Conservation (phyloP, 2,797 vertebrate genomes). For the Brachymystax lenok region DNA sequence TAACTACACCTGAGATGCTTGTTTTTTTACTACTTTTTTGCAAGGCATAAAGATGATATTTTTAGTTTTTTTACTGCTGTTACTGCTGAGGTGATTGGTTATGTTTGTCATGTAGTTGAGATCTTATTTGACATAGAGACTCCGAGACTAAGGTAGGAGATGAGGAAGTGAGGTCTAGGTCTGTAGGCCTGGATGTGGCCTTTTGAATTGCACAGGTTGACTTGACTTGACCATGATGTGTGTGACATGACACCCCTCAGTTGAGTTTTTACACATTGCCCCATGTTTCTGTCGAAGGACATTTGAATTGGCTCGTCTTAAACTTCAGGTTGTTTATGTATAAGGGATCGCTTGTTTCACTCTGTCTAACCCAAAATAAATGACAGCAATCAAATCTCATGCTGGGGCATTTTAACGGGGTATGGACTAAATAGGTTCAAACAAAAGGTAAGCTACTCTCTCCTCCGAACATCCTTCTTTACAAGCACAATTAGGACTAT, state of each 20-base stretch:
- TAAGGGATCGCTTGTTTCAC: neutral
- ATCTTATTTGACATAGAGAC: constrained; percentile 29
- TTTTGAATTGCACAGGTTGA: constrained; percentile 76
- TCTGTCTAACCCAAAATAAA: neutral
- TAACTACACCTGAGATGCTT: constrained; percentile 55
- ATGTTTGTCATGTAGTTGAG: constrained; percentile 43
- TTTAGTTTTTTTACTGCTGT: constrained; percentile 58
- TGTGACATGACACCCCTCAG: constrained; percentile 42
- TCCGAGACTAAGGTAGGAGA: constrained; percentile 26
- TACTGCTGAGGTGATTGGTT: constrained; percentile 48
- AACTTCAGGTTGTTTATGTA: neutral
- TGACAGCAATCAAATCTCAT: neutral
- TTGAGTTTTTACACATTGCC: constrained; percentile 30
- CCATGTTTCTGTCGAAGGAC: neutral
- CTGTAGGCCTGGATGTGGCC: constrained; percentile 63
- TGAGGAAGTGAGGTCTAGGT: constrained; percentile 38
- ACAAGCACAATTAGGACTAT: constrained; percentile 70
- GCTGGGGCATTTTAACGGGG: neutral
- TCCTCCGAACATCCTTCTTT: constrained; percentile 39
- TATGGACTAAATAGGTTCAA: neutral
- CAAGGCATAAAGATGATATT: constrained; percentile 59
- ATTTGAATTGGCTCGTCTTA: neutral
- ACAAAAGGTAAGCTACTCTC: constrained; percentile 16
- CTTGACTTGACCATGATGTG: constrained; percentile 71
- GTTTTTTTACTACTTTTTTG: constrained; percentile 57